Base-by-base conservation (phyloP, 2,113 vertebrate genomes). In the Theropithecus gelada region DNA sequence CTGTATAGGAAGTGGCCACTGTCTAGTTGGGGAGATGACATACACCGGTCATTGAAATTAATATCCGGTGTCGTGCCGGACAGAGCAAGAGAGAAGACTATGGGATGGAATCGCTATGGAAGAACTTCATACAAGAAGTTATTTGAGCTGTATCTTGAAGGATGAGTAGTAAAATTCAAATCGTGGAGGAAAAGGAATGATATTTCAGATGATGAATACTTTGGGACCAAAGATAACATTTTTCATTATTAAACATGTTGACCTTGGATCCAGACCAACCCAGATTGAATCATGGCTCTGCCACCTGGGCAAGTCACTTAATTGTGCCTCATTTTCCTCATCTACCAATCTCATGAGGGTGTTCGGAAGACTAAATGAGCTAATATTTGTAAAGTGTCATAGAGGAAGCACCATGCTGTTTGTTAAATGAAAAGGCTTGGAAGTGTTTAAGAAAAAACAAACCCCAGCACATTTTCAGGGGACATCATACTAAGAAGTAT, bases 381-480 rank as follows among this genome's bases (percentile, higher is more conserved):
- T 84, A 82, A 86, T 96, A 64, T 90, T 94, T 90, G 17, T 90
- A 57, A 86, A 86, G 32, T 83, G 72, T 94, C 23, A 88, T 92
- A 88, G 35, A 88, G 61, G 40, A 93, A 84, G 48, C 70, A 91
- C 18, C 70, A 75, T 72, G 22, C 52, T 93, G 25, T 86, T 84
- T 82, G 55, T 64, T 83, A 55, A 93, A 93, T 32, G 55, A 78
- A 97, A 90, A 95, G 25, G 25, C 55, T 72, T 93, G 32, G 22
- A 88, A 20, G 18, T 93, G 86, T 80, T 78, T 35, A 13, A 92
- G 80, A 95, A 95, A n/a, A 70, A 95, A 57, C 30, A 81, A 92
- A 93, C 66, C 22, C 30, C 79, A 86, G 66, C 52, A 89, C 79
- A 90, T 86, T 90, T 92, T 90, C 59, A 73, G 76, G 52, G 57